Evolutionary conservation across 2,797 vertebrate species (phyloP).

Genomic region (Sebastes iracundus): DNA sequence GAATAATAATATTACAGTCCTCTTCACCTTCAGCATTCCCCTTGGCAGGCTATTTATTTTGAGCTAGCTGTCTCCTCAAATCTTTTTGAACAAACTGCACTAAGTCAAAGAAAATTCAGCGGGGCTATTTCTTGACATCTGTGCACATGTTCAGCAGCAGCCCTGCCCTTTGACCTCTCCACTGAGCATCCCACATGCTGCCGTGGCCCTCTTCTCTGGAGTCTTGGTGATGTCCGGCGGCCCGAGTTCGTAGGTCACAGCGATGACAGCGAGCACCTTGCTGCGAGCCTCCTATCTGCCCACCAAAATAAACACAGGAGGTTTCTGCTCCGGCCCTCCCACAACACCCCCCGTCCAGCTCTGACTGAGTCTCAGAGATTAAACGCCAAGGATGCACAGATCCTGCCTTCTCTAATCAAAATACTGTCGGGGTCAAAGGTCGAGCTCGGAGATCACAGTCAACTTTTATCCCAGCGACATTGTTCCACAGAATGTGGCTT

Average conservation of each 20-base stretch:
- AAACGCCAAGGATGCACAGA: slow-evolving; percentile 71
- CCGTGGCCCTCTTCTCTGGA: slow-evolving; percentile 57
- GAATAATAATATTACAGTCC: background rate
- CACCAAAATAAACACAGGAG: slow-evolving; percentile 82
- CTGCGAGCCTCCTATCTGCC: slow-evolving; percentile 79
- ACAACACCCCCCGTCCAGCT: slow-evolving; percentile 61
- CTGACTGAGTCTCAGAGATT: slow-evolving; percentile 68
- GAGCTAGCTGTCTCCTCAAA: background rate
- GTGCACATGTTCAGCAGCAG: slow-evolving; percentile 65
- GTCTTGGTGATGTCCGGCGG: slow-evolving; percentile 68
- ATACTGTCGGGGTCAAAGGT: slow-evolving; percentile 77
- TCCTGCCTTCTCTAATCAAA: slow-evolving; percentile 75
- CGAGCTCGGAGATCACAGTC: slow-evolving; percentile 73
- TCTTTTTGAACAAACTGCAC: background rate
- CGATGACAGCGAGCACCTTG: slow-evolving; percentile 86
- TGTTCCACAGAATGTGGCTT: slow-evolving; percentile 65
- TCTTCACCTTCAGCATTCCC: background rate
- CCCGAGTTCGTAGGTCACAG: slow-evolving; percentile 80
- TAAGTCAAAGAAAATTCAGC: slow-evolving; percentile 1
- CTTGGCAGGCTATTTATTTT: background rate
- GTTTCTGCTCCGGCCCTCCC: slow-evolving; percentile 58
- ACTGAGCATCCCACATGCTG: slow-evolving; percentile 66
- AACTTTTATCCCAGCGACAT: slow-evolving; percentile 76
- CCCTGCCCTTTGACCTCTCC: slow-evolving; percentile 72
- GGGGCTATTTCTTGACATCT: slow-evolving; percentile 63